phyloP scores from a whole-genome alignment of 1,140 invertebrate species.

The Drosophila biarmipes region DNA sequence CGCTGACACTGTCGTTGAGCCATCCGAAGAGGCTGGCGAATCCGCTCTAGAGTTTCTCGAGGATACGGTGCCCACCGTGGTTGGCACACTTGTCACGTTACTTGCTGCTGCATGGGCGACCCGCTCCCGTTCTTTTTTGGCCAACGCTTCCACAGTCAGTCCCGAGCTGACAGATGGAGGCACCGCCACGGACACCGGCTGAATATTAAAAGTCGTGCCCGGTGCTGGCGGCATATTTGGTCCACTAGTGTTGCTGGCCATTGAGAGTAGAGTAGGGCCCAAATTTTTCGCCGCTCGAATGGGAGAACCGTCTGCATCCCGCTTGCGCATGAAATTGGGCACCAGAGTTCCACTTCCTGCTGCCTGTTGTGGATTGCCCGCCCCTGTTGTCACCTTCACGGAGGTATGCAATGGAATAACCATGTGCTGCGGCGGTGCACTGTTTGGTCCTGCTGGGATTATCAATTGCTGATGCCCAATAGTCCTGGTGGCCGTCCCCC shows the following conservation, averaged over 20 bases:
- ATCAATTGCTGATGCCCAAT: slow-evolving; percentile 75
- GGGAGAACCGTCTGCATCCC: slow-evolving; percentile 86
- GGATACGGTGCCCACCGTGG: slow-evolving; percentile 32
- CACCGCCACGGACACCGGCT: slow-evolving; percentile 80
- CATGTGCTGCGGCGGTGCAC: slow-evolving; percentile 71
- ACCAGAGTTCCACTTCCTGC: slow-evolving; percentile 44
- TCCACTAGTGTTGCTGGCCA: slow-evolving; percentile 68
- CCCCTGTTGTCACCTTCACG: slow-evolving; percentile 75
- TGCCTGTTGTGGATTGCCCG: slow-evolving; percentile 31
- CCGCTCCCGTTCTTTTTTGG: slow-evolving; percentile 72
- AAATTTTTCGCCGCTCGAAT: slow-evolving; percentile 87
- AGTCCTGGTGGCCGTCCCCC: slow-evolving; percentile 51
- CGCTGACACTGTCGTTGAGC: slow-evolving; percentile 91
- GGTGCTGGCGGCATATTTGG: slow-evolving; percentile 27
- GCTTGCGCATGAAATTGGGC: slow-evolving; percentile 78
- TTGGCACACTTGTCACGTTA: slow-evolving; percentile 68
- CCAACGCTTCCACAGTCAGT: slow-evolving; percentile 71
- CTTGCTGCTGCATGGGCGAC: slow-evolving; percentile 23
- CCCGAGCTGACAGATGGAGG: slow-evolving; percentile 35
- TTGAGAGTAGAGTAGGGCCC: slow-evolving; percentile 86
- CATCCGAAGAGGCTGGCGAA: slow-evolving; percentile 85
- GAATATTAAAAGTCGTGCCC: slow-evolving; percentile 67
- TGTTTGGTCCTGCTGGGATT: slow-evolving; percentile 50
- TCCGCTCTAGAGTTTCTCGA: slow-evolving; percentile 81
- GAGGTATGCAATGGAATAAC: slow-evolving; percentile 81